Base-by-base conservation (phyloP, 2,888 invertebrate genomes). In the Diabrotica balteata region DNA sequence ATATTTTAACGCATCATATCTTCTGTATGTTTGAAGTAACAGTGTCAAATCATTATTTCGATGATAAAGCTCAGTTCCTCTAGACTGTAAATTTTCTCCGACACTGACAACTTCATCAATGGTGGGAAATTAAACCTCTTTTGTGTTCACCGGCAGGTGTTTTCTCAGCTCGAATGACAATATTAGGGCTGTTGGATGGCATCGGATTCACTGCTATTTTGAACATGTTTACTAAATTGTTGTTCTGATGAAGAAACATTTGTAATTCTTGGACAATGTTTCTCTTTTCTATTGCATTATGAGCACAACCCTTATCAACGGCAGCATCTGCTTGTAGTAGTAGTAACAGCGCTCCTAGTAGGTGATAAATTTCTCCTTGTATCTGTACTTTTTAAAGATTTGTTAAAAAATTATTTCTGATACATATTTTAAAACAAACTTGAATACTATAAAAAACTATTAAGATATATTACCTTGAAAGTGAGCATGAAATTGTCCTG, bases 31-130 rank as follows among this genome's bases (percentile, higher is more conserved):
- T 58, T 58, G 8, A 17, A 46, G 46, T 46, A 58, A 44, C 44
- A 46, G 45, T 46, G 44, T 10, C 22, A 58, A 46, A 11, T 58
- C 17, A 58, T 46, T 58, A 46, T 58, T 46, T 4, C 58, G 58
- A 44, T 46, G 7, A 46, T 58, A 46, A 7, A 58, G 51, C 51
- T 8, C 51, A 51, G 11, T 51, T 8, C 42, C 51, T 61, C 61
- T 51, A 17, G 42, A 43, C 42, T 61, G 17, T 52, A 52, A 11
- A 52, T 51, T 51, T 51, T 51, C 17, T 17, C 17, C 17, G 17
- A 2, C 17, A 17, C 1, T 17, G 17, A 1, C 17, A 17, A 17
- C 17, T 17, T 17, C 17, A 2, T 17, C 17, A 17, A 17, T 17
- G 17, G 17, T 17, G 17, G 17, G 17, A 2, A 17, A 17, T 17